Evolutionary conservation across 2,797 vertebrate genomes (phyloP), one percentile per base, ranked within the genome.

Genomic region (Trematomus bernacchii): DNA sequence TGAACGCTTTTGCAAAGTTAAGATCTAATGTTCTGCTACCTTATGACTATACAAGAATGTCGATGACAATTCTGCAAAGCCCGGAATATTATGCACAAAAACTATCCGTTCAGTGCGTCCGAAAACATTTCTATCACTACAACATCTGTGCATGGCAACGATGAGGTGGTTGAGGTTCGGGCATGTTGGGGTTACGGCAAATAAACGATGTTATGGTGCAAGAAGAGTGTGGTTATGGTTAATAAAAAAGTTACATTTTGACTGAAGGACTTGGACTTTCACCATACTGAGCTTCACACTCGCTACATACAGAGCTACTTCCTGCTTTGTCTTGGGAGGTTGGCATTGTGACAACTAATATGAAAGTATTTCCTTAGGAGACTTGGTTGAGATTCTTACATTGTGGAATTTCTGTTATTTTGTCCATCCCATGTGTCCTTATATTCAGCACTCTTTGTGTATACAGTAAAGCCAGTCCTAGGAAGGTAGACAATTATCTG

Each of bases 401-500:
- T 11, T 43, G 37, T 30, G 44, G 18, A 15, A 42, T 73, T 62
- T 74, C 71, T 48, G 37, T 61, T 59, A 9, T 67, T 61, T 48
- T 52, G 54, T 72, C 54, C 44, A 71, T 13, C 16, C 40, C 33
- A 30, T 69, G 47, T 40, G 33, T 44, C 55, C 61, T 46, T 73
- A 59, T n/a, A 63, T 51, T 46, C 8, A 59, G 40, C 33, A 52
- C 47, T 68, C 42, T 30, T 61, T 50, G 23, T 57, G 47, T 33
- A 65, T 27, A 27, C 27, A 27, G 27, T 15, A 19, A 30, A 48
- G 6, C 30, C 44, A 59, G 51, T 66, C 47, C 61, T 37, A 54
- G 42, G 10, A 42, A 76, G 18, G 46, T 72, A 76, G 50, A 74
- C 73, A 75, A 80, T 78, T 71, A 79, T 82, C 57, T 51, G 27